These are phyloP conservation scores for Hiodon alosoides DNA, from an alignment of 2,113 vertebrate genomes.

Conservation along the genomic window DNA sequence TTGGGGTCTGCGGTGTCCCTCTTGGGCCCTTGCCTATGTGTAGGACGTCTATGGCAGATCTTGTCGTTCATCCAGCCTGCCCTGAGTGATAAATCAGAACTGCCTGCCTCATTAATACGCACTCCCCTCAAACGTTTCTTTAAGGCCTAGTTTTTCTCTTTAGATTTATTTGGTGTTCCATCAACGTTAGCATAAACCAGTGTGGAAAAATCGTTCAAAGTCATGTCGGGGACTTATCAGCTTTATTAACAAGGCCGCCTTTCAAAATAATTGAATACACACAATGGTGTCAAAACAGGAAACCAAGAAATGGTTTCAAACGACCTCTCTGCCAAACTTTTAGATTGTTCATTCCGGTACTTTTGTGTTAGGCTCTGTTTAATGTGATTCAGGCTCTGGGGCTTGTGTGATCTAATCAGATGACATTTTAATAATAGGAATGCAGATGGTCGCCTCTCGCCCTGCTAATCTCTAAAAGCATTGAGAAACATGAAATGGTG, in stretches of 20 bases:
- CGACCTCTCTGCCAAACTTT: background rate
- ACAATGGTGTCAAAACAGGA: background rate
- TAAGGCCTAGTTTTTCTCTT: background rate
- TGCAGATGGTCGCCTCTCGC: conserved; percentile 8
- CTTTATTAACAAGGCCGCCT: background rate
- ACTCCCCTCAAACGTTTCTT: too few relatives aligned
- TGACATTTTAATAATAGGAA: conserved; percentile 22
- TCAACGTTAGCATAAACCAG: background rate
- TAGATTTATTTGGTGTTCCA: background rate
- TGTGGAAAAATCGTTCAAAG: background rate
- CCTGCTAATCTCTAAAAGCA: conserved; percentile 8
- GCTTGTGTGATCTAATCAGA: conserved; percentile 20
- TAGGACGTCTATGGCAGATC: too few relatives aligned
- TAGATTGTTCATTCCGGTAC: background rate
- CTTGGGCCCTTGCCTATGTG: too few relatives aligned
- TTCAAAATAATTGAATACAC: background rate
- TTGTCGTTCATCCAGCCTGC: too few relatives aligned
- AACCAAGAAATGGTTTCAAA: background rate
- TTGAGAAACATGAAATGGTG: background rate
- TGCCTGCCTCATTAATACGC: too few relatives aligned
- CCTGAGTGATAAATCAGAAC: too few relatives aligned
- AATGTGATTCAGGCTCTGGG: conserved; percentile 10
- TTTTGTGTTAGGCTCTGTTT: background rate
- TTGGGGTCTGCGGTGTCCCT: too few relatives aligned
- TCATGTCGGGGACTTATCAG: background rate